Evolutionary conservation across 2,113 vertebrate species (phyloP).

Genomic region (rat (Rattus norvegicus)): DNA sequence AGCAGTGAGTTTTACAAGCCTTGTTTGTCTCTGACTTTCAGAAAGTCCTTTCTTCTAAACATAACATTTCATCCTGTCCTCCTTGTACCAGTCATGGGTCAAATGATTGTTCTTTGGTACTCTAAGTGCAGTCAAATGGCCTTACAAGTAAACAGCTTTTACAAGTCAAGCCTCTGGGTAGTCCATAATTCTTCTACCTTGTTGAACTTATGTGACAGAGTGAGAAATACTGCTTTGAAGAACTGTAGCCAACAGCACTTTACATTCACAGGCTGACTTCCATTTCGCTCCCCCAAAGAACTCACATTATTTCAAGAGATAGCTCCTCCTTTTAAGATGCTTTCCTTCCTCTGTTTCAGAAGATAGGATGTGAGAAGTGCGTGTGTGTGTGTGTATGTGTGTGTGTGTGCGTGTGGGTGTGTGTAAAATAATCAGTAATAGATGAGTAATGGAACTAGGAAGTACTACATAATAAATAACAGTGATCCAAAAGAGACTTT

Average conservation of each 20-base stretch:
- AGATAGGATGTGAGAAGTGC: not conserved
- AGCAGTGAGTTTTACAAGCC: not conserved
- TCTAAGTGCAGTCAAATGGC: slow-evolving; percentile 56
- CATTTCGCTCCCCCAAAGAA: slow-evolving; percentile 28
- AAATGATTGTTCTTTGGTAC: slow-evolving; percentile 36
- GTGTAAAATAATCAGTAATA: not conserved
- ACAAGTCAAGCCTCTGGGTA: slow-evolving; percentile 50
- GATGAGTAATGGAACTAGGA: not conserved
- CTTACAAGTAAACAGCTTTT: slow-evolving; percentile 66
- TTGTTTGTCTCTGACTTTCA: fast-evolving
- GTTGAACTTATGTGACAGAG: slow-evolving; percentile 69
- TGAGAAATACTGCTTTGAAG: slow-evolving; percentile 60
- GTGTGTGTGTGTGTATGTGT: not conserved
- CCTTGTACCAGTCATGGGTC: slow-evolving; percentile 40
- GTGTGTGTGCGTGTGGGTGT: slow-evolving; percentile 9
- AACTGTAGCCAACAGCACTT: slow-evolving; percentile 36
- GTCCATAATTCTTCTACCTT: slow-evolving; percentile 72
- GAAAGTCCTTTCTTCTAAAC: not conserved
- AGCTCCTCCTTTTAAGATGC: not conserved
- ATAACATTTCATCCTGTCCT: slow-evolving; percentile 45
- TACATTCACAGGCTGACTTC: not conserved
- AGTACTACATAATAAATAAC: not conserved
- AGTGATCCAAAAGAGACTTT: not conserved
- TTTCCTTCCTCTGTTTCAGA: slow-evolving; percentile 15
- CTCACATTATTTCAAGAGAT: not conserved